Evolutionary conservation across 2,888 invertebrate genomes (phyloP).

Genomic region (Drosophila yooni): DNA sequence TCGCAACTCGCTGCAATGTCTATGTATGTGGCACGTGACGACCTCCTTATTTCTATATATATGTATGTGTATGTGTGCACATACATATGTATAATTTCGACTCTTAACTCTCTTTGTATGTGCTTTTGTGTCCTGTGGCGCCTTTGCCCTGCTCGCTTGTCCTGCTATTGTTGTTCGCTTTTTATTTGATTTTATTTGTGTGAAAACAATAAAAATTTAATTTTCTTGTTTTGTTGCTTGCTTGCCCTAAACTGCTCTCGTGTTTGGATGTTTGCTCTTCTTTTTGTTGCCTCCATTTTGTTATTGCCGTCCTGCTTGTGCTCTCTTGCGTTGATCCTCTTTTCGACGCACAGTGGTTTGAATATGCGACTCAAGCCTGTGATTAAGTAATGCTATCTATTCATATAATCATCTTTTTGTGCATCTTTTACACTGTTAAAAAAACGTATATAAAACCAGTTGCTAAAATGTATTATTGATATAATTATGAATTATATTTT

Average conservation of each 20-base stretch:
- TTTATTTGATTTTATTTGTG: slow-evolving; percentile 82
- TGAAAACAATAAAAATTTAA: slow-evolving; percentile 84
- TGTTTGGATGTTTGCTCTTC: slow-evolving; percentile 17
- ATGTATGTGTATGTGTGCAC: background rate
- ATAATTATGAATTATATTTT: background rate
- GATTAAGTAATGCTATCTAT: slow-evolving; percentile 1
- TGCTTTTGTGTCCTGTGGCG: slow-evolving; percentile 60
- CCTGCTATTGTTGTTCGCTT: slow-evolving; percentile 73
- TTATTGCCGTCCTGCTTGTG: slow-evolving; percentile 13
- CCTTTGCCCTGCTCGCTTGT: slow-evolving; percentile 57
- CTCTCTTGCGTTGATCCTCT: slow-evolving; percentile 35
- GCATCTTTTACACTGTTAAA: background rate
- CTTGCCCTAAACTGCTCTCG: slow-evolving; percentile 64
- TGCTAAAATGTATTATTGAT: background rate
- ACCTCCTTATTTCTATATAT: slow-evolving; percentile 35
- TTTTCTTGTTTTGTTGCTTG: slow-evolving; percentile 81
- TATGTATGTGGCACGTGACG: slow-evolving; percentile 64
- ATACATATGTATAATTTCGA: slow-evolving; percentile 18
- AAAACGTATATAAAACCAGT: background rate
- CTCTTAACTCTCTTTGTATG: slow-evolving; percentile 32
- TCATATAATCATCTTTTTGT: slow-evolving; percentile 12
- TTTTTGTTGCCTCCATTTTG: slow-evolving; percentile 47
- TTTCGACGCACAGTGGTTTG: slow-evolving; percentile 40
- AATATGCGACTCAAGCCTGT: background rate
- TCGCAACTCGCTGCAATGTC: slow-evolving; percentile 39